Evolutionary conservation across 2,888 invertebrate species (phyloP).

Genomic region (Stenodera caucasica): DNA sequence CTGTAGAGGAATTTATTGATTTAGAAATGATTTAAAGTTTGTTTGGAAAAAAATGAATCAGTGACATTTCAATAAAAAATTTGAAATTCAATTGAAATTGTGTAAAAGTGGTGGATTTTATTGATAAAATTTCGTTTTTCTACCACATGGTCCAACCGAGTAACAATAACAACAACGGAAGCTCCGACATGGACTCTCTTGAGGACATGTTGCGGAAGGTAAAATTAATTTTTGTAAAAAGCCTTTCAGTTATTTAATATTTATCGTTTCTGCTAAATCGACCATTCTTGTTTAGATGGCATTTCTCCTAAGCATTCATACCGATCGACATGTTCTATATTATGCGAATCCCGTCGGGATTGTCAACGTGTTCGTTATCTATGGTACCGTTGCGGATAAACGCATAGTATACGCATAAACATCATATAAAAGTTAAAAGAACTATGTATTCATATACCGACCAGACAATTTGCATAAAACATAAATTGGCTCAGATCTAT

Average conservation of each 20-base stretch:
- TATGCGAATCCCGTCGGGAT: conserved; percentile 50
- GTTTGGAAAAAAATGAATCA: conserved; percentile 27
- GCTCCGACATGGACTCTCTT: conserved; percentile 57
- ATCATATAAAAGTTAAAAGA: conserved; percentile 20
- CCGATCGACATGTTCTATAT: conserved; percentile 54
- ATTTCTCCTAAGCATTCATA: conserved; percentile 40
- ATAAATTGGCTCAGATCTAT: not conserved
- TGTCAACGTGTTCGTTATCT: conserved; percentile 49
- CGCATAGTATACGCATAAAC: conserved; percentile 30
- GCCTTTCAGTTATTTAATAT: too few species aligned
- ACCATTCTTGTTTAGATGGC: conserved; percentile 34
- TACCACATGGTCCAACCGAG: conserved; percentile 54
- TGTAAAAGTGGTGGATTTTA: too few species aligned
- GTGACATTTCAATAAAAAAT: conserved; percentile 21
- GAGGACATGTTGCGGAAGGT: conserved; percentile 58
- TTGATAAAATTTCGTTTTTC: too few species aligned
- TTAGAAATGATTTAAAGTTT: conserved; percentile 4
- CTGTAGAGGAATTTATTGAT: conserved; percentile 19
- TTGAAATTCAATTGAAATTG: conserved; percentile 13
- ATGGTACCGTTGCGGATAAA: conserved; percentile 45
- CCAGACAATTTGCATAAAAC: not conserved
- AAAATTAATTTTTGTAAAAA: conserved; percentile 34
- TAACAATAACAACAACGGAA: conserved; percentile 54
- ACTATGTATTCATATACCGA: not conserved
- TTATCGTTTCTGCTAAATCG: conserved; percentile 36